phyloP scores from a whole-genome alignment of 30 jellyfish, hydroid and myxozoan species.

The Aurelia aurita complex sp. Pacific region DNA sequence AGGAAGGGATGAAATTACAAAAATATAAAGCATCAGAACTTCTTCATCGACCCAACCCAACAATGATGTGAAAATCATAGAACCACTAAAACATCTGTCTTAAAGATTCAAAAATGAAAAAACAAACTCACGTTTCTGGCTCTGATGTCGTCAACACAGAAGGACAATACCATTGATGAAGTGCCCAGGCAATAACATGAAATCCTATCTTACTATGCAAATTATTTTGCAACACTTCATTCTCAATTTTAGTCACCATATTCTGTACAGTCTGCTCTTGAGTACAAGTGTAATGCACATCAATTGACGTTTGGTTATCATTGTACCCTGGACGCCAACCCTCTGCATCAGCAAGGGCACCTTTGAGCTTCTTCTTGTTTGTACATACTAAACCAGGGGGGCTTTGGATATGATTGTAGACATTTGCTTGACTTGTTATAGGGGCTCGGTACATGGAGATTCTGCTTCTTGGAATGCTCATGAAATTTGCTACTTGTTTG shows the following conservation, averaged over 20 bases:
- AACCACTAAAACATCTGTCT: background rate
- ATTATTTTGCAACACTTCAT: constrained; percentile 4
- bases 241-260: constrained; percentile 13
- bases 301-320: constrained; percentile 33
- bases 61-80: too few species aligned
- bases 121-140: constrained; percentile 37
- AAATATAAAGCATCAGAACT: background rate
- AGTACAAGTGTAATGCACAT: constrained; percentile 46
- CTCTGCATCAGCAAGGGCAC: constrained; percentile 51
- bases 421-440: background rate
- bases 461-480: background rate
- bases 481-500: constrained; percentile 27
- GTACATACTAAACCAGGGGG: constrained; percentile 39
- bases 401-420: constrained; percentile 3
- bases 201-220: constrained; percentile 43
- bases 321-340: constrained; percentile 24
- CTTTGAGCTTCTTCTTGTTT: constrained; percentile 2
- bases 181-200: constrained; percentile 53
- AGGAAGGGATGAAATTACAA: too few species aligned
- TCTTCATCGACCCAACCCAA: background rate
- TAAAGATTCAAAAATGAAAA: background rate
- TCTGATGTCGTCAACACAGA: constrained; percentile 2
- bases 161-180: constrained; percentile 43
- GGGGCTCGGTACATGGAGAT: constrained; percentile 27
- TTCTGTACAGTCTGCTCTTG: constrained; percentile 18